Base-by-base conservation (phyloP, 2,113 vertebrate genomes). In the Campylomormyrus numenius region DNA sequence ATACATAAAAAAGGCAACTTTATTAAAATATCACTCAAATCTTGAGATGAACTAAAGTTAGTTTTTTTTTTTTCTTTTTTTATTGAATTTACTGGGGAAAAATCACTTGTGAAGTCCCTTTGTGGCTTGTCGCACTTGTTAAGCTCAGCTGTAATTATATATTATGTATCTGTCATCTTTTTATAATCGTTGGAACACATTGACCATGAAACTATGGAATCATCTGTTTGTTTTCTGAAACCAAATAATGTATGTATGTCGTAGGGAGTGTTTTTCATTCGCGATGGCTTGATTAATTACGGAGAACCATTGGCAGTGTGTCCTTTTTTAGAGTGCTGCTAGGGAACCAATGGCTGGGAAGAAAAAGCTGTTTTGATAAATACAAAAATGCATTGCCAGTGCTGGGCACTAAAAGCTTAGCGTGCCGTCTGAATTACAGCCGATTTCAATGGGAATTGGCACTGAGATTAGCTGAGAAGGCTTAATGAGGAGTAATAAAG, bases 141-240 rank as follows among this genome's bases (percentile, higher is more conserved):
- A 83, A 83, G 50, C 48, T 74, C 24, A 42, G 70, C 46, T 89
- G 77, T 56, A 89, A 89, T 89, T 89, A 56, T 89, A 19, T 2
- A 27, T 42, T 17, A 56, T 3, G 31, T 35, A 42, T 42, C 39
- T 89, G 88, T 50, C 48, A 49, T n/a, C 27, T 49, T 89, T 80
- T 77, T 89, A 35, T 62, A 52, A 89, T 42, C 17, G 21, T 48
- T 58, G 80, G 24, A 62, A 84, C 89, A 58, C 89, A 89, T 45
- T 89, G 56, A 46, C 50, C 50, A 31, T 35, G 56, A 48, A 48
- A 48, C 88, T 50, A 27, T 39, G n/a, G 56, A 88, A 88, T 46
- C 3, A 13, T 56, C 53, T 42, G 15, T 42, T 62, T 50, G 70
- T 85, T 42, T 58, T 62, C 24, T 85, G 31, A 89, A 85, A 85